A percentile compares a stretch with the other conserved stretches of the same genome.
phyloP scores from a whole-genome alignment of 2,888 invertebrate species.

The Trimorus sp. region DNA sequence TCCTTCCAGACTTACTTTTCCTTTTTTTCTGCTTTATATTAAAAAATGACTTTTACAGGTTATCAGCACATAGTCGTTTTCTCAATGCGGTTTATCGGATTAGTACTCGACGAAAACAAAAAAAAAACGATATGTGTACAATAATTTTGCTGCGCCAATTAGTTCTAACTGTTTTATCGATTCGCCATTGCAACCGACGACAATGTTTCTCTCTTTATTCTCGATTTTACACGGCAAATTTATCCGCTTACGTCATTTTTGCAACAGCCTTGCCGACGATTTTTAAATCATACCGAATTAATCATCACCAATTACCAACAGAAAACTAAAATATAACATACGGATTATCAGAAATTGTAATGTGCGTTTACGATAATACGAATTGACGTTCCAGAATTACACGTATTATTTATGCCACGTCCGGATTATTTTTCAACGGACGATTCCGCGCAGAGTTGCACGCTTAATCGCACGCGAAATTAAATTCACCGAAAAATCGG shows the following conservation, averaged over 20 bases:
- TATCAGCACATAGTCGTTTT: no score
- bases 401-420: no score
- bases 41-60: no score
- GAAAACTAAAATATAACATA: not conserved
- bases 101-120: no score
- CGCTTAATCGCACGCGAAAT: no score
- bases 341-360: not conserved
- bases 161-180: conserved; percentile 59
- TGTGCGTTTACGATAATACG: not conserved
- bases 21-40: no score
- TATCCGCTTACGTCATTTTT: conserved; percentile 25
- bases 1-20: no score
- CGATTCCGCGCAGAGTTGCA: not conserved
- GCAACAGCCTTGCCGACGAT: not conserved
- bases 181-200: conserved; percentile 11
- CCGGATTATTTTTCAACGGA: no score
- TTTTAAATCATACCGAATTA: conserved; percentile 16
- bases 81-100: conserved; percentile 37
- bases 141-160: conserved; percentile 50
- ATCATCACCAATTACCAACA: not conserved
- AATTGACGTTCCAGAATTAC: no score
- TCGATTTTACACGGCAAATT: conserved; percentile 22
- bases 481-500: not conserved
- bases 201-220: conserved; percentile 19
- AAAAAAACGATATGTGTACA: no score